phyloP scores from a whole-genome alignment of 2,113 vertebrate genomes.

The Plestiodon gilberti region DNA sequence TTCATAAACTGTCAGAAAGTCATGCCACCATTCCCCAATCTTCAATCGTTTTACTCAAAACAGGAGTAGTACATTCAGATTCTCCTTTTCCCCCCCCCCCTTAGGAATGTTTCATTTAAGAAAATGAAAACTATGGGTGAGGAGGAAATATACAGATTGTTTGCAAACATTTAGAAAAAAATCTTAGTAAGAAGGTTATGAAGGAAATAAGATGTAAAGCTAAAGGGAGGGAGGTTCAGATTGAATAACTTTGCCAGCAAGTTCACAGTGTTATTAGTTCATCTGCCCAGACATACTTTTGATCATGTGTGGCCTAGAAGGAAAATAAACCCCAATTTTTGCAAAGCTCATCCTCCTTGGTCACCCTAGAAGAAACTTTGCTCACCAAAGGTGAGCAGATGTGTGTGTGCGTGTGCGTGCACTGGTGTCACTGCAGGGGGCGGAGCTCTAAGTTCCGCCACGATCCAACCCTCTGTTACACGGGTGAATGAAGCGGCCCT shows the following conservation, averaged over 20 bases:
- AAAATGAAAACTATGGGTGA: neutral
- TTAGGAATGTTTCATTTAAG: neutral
- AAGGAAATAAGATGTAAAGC: neutral
- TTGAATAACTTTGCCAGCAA: neutral
- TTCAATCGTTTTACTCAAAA: too few species aligned
- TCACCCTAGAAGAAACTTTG: neutral
- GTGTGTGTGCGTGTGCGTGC: neutral
- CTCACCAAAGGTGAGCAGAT: neutral
- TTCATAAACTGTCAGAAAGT: neutral
- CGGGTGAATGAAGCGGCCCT: too few species aligned
- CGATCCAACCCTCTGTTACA: too few species aligned
- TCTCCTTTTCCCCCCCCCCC: neutral
- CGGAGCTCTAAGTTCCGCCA: too few species aligned
- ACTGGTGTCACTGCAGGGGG: too few species aligned
- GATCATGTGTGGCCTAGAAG: neutral
- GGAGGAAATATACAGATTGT: neutral
- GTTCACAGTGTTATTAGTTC: neutral
- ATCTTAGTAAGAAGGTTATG: neutral
- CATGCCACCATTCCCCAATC: neutral
- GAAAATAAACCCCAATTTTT: neutral
- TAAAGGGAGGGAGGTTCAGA: neutral
- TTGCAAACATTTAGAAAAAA: neutral
- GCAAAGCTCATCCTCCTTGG: neutral
- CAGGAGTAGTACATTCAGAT: neutral
- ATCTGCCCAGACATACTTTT: neutral